Base-by-base conservation (phyloP, 2,797 vertebrate species). In the Menidia menidia region DNA sequence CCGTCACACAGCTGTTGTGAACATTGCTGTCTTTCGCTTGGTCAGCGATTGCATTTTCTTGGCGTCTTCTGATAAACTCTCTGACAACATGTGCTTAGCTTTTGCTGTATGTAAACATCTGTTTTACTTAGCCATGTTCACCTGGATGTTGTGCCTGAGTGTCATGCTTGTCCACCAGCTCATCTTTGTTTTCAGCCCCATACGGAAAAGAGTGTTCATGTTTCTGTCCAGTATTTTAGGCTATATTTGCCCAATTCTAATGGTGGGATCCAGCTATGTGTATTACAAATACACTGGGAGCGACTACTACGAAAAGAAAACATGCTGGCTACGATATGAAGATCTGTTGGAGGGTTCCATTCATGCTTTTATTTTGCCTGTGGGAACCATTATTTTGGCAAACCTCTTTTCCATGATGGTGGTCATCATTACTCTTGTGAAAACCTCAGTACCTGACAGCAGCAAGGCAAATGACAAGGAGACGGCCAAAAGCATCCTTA, bases 111-210 rank as follows among this genome's bases (percentile, higher is more conserved):
- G 87, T 25, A 91, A 94, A 73, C 95, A 96, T 68, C 89, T 94
- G 56, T 95, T 93, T 77, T 96, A 63, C 83, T 78, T 94, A 53
- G 84, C 90, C 33, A 94, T 93, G 89, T 96, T 96, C 75, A 88
- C 91, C 83, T 96, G 95, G 95, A 95, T 93, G 92, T 74, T 95
- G 30, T 93, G 90, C 55, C 64, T 95, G 79, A 95, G 95, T 50
- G 25, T 89, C 53, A 94, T 95, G 92, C 93, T 96, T 0, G 85
- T 95, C 57, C 93, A 95, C 75, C 94, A 95, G 73, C 91, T 96
- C 35, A 92, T 95, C 68, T 95, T 96, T 15, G 93, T 96, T 63
- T 96, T 96, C 83, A 92, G 77, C 50, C 94, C 92, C 0, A 75
- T 94, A 25, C 90, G 94, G 52, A 96, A 94, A 85, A 88, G 81